These are phyloP conservation scores for Nymphalis io DNA, from an alignment of 1,140 invertebrate species.

Conservation along the genomic window DNA sequence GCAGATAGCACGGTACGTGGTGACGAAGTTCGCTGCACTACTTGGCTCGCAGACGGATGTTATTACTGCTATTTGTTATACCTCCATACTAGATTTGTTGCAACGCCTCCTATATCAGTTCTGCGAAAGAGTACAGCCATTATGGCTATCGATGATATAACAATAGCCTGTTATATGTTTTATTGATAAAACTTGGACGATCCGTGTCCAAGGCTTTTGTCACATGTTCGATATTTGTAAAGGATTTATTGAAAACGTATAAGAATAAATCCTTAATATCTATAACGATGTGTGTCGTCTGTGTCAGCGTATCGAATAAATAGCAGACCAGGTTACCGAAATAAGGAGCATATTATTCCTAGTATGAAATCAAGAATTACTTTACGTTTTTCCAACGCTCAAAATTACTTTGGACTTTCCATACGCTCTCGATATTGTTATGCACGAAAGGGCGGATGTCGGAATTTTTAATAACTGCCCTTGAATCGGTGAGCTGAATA, in stretches of 20 bases:
- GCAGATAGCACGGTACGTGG: background rate
- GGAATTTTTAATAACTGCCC: background rate
- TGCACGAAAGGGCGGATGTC: background rate
- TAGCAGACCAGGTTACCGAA: no score
- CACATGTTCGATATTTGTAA: no score
- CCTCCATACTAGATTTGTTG: background rate
- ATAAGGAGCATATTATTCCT: background rate
- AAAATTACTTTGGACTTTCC: background rate
- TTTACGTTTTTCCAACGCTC: background rate
- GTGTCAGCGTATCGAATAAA: background rate
- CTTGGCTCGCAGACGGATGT: slow-evolving; percentile 1
- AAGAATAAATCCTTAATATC: no score
- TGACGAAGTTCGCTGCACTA: background rate
- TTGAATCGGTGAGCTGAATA: background rate
- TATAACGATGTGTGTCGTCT: background rate
- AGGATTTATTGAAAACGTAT: no score
- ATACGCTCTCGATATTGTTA: background rate
- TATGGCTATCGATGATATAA: background rate
- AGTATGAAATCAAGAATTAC: background rate
- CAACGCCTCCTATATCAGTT: background rate
- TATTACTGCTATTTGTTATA: background rate
- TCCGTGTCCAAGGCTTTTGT: background rate
- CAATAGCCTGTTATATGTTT: background rate
- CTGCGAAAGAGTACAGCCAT: background rate
- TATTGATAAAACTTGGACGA: background rate